phyloP scores from a whole-genome alignment of 2,113 vertebrate species.

The Anhinga anhinga region DNA sequence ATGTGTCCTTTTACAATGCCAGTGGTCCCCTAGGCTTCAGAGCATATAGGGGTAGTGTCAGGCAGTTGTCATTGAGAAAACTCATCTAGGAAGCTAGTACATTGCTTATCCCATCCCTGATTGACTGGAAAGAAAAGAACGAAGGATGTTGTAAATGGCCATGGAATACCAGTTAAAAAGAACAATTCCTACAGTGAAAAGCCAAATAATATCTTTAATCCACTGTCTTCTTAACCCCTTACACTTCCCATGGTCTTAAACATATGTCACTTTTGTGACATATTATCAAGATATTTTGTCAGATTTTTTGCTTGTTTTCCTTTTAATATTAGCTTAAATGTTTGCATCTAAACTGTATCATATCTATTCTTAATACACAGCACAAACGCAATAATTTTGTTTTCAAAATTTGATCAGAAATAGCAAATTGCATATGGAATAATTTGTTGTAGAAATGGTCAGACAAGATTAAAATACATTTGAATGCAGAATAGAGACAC shows the following conservation, averaged over 20 bases:
- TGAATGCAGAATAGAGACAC: background rate
- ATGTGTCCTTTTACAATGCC: background rate
- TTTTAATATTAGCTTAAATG: background rate
- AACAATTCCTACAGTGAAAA: background rate
- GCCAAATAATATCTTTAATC: background rate
- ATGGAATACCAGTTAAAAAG: background rate
- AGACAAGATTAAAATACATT: background rate
- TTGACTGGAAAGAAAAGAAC: background rate
- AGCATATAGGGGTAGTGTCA: background rate
- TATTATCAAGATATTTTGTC: background rate
- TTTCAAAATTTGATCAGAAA: background rate
- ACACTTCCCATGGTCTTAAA: background rate
- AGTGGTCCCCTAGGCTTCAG: background rate
- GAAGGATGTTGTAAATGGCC: background rate
- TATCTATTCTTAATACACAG: background rate
- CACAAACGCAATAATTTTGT: background rate
- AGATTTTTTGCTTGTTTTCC: background rate
- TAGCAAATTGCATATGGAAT: background rate
- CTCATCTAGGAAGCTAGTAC: background rate
- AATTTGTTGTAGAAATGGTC: background rate
- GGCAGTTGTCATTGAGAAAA: fast-evolving
- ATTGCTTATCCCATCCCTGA: background rate
- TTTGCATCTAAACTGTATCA: background rate
- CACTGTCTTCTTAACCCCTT: background rate
- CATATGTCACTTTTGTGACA: background rate